Evolutionary conservation across 2,888 invertebrate species (phyloP).

Genomic region (Xylota sylvarum): DNA sequence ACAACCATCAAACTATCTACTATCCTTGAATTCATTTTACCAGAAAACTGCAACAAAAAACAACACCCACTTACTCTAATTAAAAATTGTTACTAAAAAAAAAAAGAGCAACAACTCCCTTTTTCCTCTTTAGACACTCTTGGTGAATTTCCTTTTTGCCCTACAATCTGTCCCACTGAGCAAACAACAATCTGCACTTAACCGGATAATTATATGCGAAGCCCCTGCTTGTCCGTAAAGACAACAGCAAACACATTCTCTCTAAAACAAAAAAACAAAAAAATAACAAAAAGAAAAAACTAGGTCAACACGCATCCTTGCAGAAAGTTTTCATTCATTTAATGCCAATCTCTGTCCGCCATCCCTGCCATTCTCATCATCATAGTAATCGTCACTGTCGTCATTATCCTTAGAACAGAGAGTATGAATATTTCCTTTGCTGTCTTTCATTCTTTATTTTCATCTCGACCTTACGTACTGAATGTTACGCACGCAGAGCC

Average conservation of each 20-base stretch:
- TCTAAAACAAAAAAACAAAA: not conserved
- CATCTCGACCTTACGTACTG: constrained; percentile 48
- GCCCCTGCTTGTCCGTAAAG: constrained; percentile 24
- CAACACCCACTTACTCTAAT: constrained; percentile 57
- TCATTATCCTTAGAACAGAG: constrained; percentile 46
- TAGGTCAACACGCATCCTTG: constrained; percentile 64
- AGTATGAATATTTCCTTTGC: constrained; percentile 33
- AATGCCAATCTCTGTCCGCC: constrained; percentile 56
- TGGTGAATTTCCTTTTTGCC: not conserved
- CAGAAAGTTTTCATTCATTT: constrained; percentile 64
- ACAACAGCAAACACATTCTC: constrained; percentile 11
- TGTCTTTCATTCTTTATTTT: constrained; percentile 21
- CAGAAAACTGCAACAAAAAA: constrained; percentile 27
- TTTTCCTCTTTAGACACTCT: constrained; percentile 6
- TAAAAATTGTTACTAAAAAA: constrained; percentile 53
- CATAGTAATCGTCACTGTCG: constrained; percentile 52
- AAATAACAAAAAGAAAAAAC: constrained; percentile 4
- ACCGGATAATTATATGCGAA: constrained; percentile 69
- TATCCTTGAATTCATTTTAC: not conserved
- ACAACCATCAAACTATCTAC: no score
- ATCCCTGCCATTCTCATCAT: constrained; percentile 38
- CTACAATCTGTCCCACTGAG: constrained; percentile 13
- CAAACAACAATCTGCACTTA: constrained; percentile 62
- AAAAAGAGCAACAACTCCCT: constrained; percentile 47
- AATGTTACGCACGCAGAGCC: constrained; percentile 62